Evolutionary conservation across 1,140 invertebrate genomes (phyloP).

Genomic region (Drosophila tani): DNA sequence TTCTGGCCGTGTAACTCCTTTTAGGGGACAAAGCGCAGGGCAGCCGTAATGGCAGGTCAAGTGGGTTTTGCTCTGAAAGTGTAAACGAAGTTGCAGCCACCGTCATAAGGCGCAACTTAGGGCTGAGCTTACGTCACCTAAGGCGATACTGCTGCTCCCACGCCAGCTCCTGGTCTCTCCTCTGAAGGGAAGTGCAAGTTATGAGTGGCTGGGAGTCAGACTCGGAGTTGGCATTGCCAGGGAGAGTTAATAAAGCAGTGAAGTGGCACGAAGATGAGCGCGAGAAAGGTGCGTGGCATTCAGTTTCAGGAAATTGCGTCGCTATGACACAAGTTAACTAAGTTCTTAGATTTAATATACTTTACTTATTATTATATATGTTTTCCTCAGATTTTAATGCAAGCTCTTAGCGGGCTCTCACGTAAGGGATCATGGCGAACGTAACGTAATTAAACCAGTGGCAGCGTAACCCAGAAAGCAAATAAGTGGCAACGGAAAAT

Average conservation of each 20-base stretch:
- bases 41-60: slow-evolving; percentile 48
- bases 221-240: slow-evolving; percentile 13
- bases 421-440: slow-evolving; percentile 18
- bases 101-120: slow-evolving; percentile 34
- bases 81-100: slow-evolving; percentile 39
- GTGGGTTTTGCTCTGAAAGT: slow-evolving; percentile 32
- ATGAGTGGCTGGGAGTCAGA: slow-evolving; percentile 18
- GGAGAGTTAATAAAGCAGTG: slow-evolving; percentile 40
- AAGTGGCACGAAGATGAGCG: slow-evolving; percentile 13
- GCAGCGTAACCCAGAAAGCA: not conserved
- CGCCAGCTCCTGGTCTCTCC: not conserved
- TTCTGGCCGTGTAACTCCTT: not conserved
- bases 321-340: not conserved
- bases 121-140: slow-evolving; percentile 41
- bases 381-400: not conserved
- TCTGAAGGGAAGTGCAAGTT: slow-evolving; percentile 24
- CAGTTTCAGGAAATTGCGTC: not conserved
- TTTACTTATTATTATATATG: no score
- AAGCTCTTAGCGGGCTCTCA: not conserved
- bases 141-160: slow-evolving; percentile 24
- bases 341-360: no score
- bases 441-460: not conserved
- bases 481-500: not conserved
- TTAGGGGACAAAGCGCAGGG: not conserved
- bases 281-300: slow-evolving; percentile 6